Evolutionary conservation across 2,888 invertebrate species (phyloP), one percentile per base, ranked within the genome.

Genomic region (Drosophila neotestacea): DNA sequence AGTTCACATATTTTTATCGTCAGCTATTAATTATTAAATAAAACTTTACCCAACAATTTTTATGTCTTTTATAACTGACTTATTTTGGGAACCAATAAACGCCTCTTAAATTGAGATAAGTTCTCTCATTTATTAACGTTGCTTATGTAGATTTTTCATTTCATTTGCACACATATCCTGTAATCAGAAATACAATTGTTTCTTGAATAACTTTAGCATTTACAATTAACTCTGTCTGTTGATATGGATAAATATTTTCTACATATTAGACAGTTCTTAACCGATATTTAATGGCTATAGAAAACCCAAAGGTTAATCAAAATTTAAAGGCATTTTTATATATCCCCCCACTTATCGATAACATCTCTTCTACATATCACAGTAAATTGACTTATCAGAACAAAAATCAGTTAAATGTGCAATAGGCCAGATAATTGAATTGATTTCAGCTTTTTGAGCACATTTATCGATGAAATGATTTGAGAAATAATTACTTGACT

Each of bases 381-480:
- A 51, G 1, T 28, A 69, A 41, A 38, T 38, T 32, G 2, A 34
- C 6, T 7, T 34, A 34, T 34, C 22, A 11, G 32, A 10, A 2
- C 3, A 1, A 9, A 9, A 16, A 10, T n/a, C 22, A n/a, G 22
- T 36, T n/a, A 22, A 11, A 34, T 48, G 16, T 4, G 22, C 22
- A 27, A 11, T 22, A 11, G 6, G 6, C 4, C 6, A 50, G 22
- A 36, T 36, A 50, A 36, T 50, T 50, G 34, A n/a, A 27, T n/a
- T 50, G n/a, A 50, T 36, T n/a, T 50, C 6, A 4, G 3, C 10
- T 11, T n/a, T n/a, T 6, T 11, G 1, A 11, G 9, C 22, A 6
- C 27, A 47, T 30, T 44, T 28, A 50, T 68, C 51, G 60, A 55
- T 55, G 39, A n/a, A 47, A 13, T 16, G 44, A 41, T 50, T 51